Evolutionary conservation across 64 coral and sea anemone species (phyloP), one percentile per base, ranked within the genome.

Genomic region (Montipora cactus): DNA sequence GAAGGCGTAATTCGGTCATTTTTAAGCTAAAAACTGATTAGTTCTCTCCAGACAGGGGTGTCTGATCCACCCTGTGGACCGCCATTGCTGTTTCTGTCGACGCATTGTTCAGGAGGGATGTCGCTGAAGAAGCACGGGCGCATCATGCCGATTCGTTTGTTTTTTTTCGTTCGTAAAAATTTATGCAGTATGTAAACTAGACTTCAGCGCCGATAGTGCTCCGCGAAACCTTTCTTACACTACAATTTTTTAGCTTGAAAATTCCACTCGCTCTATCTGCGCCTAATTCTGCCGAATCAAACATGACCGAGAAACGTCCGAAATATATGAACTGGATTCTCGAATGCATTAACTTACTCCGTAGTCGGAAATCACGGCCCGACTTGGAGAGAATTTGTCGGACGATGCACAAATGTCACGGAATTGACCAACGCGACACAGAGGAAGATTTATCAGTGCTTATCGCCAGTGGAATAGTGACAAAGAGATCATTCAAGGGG

Each of bases 371-470:
- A 97, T 97, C 96, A 44, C 83, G 96, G 70, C 96, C 96, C 78
- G 96, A 97, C 93, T 93, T 97, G 46, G 96, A 97, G 50, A 83
- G 96, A 95, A 97, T 97, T 59, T 97, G 96, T 79, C 92, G 96
- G 79, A 97, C 96, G n/a, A 97, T 97, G 96, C 93, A 83, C n/a
- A 97, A 97, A 89, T 97, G 96, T 95, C 96, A 97, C 93, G 96
- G 96, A 95, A 93, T 97, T 37, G 88, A 94, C 47, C 89, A 97
- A 62, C 91, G 94, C 89, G 96, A 97, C 49, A 97, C 96, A 20
- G 96, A 97, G 67, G 96, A 97, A 72, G 96, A 97, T 72, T 47
- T 97, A 71, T 87, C 91, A 89, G 93, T 93, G 89, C 93, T 97
- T 28, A 90, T 97, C 20, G 78, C 92, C 19, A 93, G 84, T 74